phyloP scores from a whole-genome alignment of 2,113 vertebrate genomes.

The Myocastor coypus region DNA sequence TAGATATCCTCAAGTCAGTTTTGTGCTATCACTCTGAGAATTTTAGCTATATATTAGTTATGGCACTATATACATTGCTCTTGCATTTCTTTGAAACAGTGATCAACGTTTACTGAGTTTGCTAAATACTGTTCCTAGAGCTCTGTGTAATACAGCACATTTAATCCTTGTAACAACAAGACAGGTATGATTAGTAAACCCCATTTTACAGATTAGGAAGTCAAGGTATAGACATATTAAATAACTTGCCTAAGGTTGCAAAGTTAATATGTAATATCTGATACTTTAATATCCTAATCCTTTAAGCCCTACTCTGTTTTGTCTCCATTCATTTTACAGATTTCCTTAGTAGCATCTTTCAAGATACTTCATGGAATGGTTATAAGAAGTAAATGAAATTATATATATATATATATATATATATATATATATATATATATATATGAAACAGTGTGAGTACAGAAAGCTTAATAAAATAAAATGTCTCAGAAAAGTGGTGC shows the following conservation, averaged over 20 bases:
- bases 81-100: neutral
- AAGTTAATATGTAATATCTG: neutral
- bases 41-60: neutral
- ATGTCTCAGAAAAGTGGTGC: neutral
- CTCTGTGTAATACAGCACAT: neutral
- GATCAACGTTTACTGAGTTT: neutral
- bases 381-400: constrained; percentile 6
- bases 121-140: neutral
- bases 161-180: neutral
- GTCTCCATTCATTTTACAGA: constrained; percentile 30
- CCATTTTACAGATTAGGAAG: constrained; percentile 47
- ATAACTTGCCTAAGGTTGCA: neutral
- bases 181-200: neutral
- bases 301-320: neutral
- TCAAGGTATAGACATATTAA: neutral
- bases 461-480: neutral
- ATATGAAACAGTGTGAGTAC: neutral
- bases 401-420: too few species aligned
- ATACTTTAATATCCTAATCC: neutral
- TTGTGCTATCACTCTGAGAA: neutral
- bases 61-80: neutral
- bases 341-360: neutral
- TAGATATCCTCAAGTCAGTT: neutral
- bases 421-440: too few species aligned
- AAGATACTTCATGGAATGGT: neutral